Evolutionary conservation across 2,797 vertebrate genomes (phyloP).

Genomic region (Melopsittacus undulatus): DNA sequence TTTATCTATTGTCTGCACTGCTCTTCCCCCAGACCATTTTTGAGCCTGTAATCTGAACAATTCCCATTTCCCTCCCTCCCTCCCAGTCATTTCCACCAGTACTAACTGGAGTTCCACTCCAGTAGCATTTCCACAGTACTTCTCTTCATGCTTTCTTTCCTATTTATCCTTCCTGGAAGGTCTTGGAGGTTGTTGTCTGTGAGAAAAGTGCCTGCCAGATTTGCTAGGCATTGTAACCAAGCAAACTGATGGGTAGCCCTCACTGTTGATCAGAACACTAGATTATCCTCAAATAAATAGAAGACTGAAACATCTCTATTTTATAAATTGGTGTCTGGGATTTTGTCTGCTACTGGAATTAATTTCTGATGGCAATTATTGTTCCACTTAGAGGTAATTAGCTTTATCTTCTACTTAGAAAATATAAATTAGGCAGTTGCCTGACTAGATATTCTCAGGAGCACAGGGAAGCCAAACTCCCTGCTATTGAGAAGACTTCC

Average conservation of each 20-base stretch:
- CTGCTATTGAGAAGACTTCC: background rate
- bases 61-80: background rate
- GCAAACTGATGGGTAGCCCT: background rate
- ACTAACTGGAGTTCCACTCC: too few relatives aligned
- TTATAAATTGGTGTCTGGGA: background rate
- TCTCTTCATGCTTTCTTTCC: background rate
- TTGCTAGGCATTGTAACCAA: background rate
- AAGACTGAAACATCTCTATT: background rate
- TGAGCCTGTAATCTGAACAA: background rate
- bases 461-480: background rate
- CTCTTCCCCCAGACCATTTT: background rate
- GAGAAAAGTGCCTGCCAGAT: background rate
- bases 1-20: background rate
- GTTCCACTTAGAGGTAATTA: constrained; percentile 40
- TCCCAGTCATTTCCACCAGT: background rate
- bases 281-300: background rate
- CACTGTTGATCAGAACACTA: background rate
- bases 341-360: constrained; percentile 33
- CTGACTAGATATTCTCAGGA: constrained; percentile 22
- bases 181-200: background rate
- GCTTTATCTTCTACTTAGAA: constrained; percentile 36
- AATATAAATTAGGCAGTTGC: constrained; percentile 26
- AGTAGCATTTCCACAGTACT: too few relatives aligned
- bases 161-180: background rate
- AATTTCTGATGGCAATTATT: constrained; percentile 25